Conservation (phyloP, 2,888 invertebrate genomes). For the Catocala nupta region DNA sequence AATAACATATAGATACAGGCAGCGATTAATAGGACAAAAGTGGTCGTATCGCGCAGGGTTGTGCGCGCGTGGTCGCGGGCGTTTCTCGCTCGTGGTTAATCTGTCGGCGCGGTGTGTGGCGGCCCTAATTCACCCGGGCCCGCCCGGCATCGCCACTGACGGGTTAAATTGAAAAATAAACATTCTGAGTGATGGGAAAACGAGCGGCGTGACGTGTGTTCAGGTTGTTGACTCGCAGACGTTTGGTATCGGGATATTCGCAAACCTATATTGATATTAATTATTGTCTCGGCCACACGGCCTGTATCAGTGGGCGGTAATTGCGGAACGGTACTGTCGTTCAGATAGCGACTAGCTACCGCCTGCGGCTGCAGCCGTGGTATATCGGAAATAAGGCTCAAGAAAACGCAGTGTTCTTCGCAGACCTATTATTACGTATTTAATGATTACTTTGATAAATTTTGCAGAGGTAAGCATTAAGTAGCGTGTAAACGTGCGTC, state of each 20-base stretch:
- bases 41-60: constrained; percentile 27
- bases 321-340: constrained; percentile 39
- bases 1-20: constrained; percentile 48
- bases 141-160: constrained; percentile 71
- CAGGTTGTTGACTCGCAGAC: constrained; percentile 72
- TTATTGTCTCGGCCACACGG: constrained; percentile 25
- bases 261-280: constrained; percentile 46
- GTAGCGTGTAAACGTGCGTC: too few relatives aligned
- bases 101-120: constrained; percentile 84
- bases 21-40: constrained; percentile 48
- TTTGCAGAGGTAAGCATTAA: too few relatives aligned
- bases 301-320: constrained; percentile 25
- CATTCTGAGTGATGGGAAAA: constrained; percentile 79
- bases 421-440: too few relatives aligned
- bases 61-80: constrained; percentile 40
- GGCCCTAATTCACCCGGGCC: constrained; percentile 79
- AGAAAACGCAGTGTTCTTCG: too few relatives aligned
- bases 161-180: constrained; percentile 86
- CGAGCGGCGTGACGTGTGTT: constrained; percentile 60
- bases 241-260: constrained; percentile 45
- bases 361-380: too few relatives aligned
- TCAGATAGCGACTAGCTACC: constrained; percentile 8
- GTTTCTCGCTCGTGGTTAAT: constrained; percentile 62
- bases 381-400: too few relatives aligned
- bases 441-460: too few relatives aligned